phyloP scores from a whole-genome alignment of 2,888 invertebrate genomes.

The Meloe dianella region DNA sequence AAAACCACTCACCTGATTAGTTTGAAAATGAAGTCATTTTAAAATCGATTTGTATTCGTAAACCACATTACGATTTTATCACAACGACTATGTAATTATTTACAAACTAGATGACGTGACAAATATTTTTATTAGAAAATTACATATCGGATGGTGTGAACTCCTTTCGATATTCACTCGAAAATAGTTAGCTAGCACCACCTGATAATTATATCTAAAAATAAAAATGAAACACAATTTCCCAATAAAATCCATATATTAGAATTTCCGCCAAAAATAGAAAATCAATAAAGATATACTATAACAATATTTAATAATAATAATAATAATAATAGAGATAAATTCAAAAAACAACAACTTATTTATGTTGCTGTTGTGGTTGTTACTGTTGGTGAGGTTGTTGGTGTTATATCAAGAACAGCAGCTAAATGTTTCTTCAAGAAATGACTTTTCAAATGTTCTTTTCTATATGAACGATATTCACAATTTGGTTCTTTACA shows the following conservation, averaged over 20 bases:
- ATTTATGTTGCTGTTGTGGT: neutral
- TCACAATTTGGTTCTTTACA: constrained; percentile 49
- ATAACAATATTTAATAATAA: constrained; percentile 6
- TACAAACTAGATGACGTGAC: too few relatives aligned
- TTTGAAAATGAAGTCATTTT: neutral
- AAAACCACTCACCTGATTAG: neutral
- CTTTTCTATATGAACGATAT: constrained; percentile 49
- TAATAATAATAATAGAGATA: neutral
- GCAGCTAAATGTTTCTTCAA: constrained; percentile 37
- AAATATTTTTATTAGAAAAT: too few relatives aligned
- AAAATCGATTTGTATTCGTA: neutral
- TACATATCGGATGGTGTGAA: too few relatives aligned
- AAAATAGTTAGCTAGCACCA: too few relatives aligned
- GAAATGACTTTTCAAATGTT: constrained; percentile 43
- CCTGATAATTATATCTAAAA: neutral
- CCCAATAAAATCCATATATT: constrained; percentile 8
- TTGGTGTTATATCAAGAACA: constrained; percentile 10
- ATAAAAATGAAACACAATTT: neutral
- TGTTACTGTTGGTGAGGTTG: constrained; percentile 30
- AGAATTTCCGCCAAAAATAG: neutral
- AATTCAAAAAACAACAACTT: neutral
- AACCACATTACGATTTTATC: too few relatives aligned
- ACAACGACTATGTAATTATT: too few relatives aligned
- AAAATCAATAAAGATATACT: constrained; percentile 8
- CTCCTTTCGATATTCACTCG: too few relatives aligned